phyloP scores from a whole-genome alignment of 2,888 invertebrate genomes.

The Synergus umbraculus region DNA sequence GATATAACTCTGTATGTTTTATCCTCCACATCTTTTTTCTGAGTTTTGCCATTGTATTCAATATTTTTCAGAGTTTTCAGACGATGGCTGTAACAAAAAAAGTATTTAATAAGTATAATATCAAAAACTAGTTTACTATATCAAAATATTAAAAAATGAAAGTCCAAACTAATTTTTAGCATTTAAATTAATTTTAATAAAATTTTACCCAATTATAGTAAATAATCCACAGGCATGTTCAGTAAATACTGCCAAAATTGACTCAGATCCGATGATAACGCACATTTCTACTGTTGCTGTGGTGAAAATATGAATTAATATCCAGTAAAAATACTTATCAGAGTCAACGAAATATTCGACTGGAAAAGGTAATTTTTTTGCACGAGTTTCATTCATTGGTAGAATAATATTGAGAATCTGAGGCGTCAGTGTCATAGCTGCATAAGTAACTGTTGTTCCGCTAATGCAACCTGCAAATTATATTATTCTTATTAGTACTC shows the following conservation, averaged over 20 bases:
- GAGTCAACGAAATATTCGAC: neutral
- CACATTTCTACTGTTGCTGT: neutral
- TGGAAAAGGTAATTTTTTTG: neutral
- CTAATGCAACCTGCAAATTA: neutral
- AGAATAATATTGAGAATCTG: conserved; percentile 3
- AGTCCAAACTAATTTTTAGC: neutral
- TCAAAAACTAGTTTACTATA: neutral
- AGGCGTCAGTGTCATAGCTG: neutral
- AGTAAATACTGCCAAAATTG: conserved; percentile 6
- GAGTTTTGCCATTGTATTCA: neutral
- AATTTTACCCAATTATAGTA: conserved; percentile 11
- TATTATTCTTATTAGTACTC: neutral
- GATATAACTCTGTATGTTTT: neutral
- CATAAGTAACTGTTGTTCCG: neutral
- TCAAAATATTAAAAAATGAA: neutral
- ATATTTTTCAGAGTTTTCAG: neutral
- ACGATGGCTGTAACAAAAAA: neutral
- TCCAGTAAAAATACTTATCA: conserved; percentile 8
- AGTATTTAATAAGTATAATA: neutral
- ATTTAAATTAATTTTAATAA: neutral
- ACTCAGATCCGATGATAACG: neutral
- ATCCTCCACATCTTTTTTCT: neutral
- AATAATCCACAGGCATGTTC: conserved; percentile 16
- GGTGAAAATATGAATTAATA: neutral
- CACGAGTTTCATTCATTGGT: conserved; percentile 6